Base-by-base conservation (phyloP, 2,888 invertebrate species). In the Cheiracanthium punctorium region DNA sequence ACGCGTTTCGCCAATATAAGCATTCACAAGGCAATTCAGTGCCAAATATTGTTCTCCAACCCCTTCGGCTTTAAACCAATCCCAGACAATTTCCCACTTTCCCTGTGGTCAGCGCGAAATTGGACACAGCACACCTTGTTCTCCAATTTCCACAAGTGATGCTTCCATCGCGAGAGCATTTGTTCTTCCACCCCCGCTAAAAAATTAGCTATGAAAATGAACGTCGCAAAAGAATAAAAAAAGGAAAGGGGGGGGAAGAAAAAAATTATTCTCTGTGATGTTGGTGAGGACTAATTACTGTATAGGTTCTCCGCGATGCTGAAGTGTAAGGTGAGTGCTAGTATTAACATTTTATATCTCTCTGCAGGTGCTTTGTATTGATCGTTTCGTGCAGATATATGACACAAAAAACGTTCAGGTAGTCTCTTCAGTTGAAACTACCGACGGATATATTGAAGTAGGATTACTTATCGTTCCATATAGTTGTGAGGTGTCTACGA, bases 31-130 rank as follows among this genome's bases (percentile, higher is more conserved):
- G 58, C 20, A 24, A n/a, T 58, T 58, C 4, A 7, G 7, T 24
- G 58, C 58, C 58, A 58, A 58, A 24, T 24, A 8, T 58, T 8
- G 58, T 5, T 12, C 17, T 1, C 24, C 2, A n/a, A 24, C 17
- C 5, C 7, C 17, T n/a, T 24, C 4, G 24, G 24, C 1, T n/a
- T n/a, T 24, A 24, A 5, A 58, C 58, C 58, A 58, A 58, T 58
- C 24, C n/a, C 4, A 58, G 58, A 24, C 4, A 24, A 24, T 17
- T 48, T 24, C 7, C 24, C 24, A 5, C 24, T 58, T 58, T 24
- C 24, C n/a, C 58, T 58, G 58, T 58, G 58, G 58, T 58, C 58
- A 58, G 58, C 58, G 58, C 58, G 58, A 58, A 58, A 58, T 58
- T 58, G 24, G 24, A 58, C 24, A 58, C 24, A 58, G 24, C 58